Evolutionary conservation across 2,113 vertebrate genomes (phyloP).

Genomic region (Silurus asotus): DNA sequence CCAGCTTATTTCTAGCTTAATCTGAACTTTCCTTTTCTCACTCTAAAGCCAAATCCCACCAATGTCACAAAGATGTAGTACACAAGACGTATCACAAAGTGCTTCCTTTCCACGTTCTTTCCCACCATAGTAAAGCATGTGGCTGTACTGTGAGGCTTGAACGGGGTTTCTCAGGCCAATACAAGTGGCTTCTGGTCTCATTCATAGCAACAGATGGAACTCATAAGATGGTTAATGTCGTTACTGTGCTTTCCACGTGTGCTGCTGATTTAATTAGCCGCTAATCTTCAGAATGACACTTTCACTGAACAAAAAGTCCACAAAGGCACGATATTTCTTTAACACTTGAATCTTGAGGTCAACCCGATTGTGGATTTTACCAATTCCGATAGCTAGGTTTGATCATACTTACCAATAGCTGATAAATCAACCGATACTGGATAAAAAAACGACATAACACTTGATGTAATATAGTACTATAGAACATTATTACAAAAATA

Average conservation of each 20-base stretch:
- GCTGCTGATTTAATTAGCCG: not conserved
- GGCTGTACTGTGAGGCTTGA: not conserved
- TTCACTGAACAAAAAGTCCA: not conserved
- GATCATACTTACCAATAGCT: no score
- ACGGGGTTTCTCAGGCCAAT: not conserved
- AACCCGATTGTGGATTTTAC: no score
- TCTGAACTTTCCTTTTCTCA: not conserved
- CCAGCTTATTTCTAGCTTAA: not conserved
- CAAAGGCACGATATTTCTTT: not conserved
- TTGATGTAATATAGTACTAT: no score
- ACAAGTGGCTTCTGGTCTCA: not conserved
- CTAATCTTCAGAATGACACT: not conserved
- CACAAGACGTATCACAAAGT: not conserved
- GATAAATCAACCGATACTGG: no score
- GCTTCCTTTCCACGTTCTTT: not conserved
- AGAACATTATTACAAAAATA: no score
- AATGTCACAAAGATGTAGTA: not conserved
- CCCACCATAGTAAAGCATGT: not conserved
- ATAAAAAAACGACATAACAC: no score
- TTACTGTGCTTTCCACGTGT: not conserved
- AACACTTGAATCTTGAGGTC: not conserved
- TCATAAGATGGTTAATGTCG: not conserved
- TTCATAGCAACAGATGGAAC: not conserved
- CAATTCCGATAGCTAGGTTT: no score
- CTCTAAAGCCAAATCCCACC: not conserved